A percentile compares a stretch with the other conserved stretches of the same genome.
phyloP scores from a whole-genome alignment of 1,140 invertebrate genomes.

The Phenacoccus solenopsis region DNA sequence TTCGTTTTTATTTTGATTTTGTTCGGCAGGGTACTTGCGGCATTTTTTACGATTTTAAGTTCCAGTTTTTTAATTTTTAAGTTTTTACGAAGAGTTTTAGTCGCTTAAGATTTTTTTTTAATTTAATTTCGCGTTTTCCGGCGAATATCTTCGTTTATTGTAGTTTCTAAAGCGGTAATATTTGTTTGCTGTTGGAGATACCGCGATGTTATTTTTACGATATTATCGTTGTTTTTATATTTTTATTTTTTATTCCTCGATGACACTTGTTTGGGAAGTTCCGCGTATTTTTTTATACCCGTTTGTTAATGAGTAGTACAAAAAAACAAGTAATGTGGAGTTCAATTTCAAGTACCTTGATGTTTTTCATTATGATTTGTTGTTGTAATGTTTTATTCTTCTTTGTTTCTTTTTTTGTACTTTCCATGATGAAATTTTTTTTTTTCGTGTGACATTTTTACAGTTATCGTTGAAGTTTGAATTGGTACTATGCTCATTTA shows the following conservation, averaged over 20 bases:
- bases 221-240: background rate
- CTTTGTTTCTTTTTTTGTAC: background rate
- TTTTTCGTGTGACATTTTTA: too few relatives aligned
- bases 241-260: background rate
- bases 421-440: background rate
- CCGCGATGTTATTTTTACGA: too few relatives aligned
- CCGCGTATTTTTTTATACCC: background rate
- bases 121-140: too few relatives aligned
- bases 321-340: background rate
- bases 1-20: background rate
- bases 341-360: background rate
- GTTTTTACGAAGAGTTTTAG: too few relatives aligned
- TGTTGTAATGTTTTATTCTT: too few relatives aligned
- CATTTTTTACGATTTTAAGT: background rate
- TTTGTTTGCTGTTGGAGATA: too few relatives aligned
- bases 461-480: background rate
- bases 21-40: background rate
- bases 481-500: background rate
- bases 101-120: too few relatives aligned
- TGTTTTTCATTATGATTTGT: slow-evolving; percentile 3
- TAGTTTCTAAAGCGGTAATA: background rate
- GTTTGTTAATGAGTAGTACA: background rate
- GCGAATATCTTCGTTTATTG: background rate
- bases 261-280: background rate
- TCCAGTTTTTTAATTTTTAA: background rate